Evolutionary conservation across 2,888 invertebrate genomes (phyloP).

Genomic region (Acrobasis consociella): DNA sequence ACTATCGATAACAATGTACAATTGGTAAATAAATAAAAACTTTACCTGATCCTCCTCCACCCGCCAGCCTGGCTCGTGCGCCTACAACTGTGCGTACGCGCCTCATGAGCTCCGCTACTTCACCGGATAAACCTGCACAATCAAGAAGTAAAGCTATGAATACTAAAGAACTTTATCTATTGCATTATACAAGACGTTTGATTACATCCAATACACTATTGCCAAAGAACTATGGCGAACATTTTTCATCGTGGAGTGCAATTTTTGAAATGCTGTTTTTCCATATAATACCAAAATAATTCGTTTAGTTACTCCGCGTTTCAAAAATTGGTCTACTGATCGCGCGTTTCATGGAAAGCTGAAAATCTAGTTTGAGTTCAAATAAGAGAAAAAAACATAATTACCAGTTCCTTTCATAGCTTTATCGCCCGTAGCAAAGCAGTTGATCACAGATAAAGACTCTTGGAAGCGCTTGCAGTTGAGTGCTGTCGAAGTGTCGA

Average conservation of each 20-base stretch:
- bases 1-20: no score
- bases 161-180: background rate
- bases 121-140: conserved; percentile 88
- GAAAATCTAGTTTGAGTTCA: no score
- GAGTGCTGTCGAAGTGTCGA: conserved; percentile 94
- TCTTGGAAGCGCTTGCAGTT: conserved; percentile 98
- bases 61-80: conserved; percentile 97
- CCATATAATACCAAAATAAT: no score
- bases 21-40: no score
- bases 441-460: conserved; percentile 95
- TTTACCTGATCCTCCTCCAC: conserved; percentile 83
- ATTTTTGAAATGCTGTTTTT: no score
- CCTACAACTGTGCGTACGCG: conserved; percentile 96
- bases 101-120: conserved; percentile 96
- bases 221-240: no score
- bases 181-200: no score
- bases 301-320: no score
- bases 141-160: background rate
- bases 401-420: conserved; percentile 95
- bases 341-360: no score
- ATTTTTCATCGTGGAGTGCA: no score
- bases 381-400: conserved; percentile 28
- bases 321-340: no score
- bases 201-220: no score
- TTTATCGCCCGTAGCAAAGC: conserved; percentile 95